Percentiles rank a stretch among this genome's conserved stretches.
Conservation (phyloP, 2,888 invertebrate species). For the Pammene fasciana region DNA sequence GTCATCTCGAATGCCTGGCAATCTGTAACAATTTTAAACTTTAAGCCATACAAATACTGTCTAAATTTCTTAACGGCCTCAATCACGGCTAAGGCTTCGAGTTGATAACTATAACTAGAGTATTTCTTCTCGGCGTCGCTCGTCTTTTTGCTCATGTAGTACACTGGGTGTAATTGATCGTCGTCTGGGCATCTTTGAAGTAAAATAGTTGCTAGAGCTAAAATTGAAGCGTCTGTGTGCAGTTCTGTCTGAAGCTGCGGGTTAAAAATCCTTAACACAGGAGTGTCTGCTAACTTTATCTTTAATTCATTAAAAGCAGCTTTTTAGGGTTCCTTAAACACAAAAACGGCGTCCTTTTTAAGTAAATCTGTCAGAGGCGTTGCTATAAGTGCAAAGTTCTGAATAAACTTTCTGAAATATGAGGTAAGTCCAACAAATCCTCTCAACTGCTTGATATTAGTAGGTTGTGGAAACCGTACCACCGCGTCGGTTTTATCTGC, state of each 20-base stretch:
- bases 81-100: constrained; percentile 38
- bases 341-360: neutral
- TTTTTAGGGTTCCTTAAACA: constrained; percentile 1
- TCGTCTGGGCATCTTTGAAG: constrained; percentile 17
- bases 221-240: constrained; percentile 13
- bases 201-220: constrained; percentile 27
- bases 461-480: constrained; percentile 4
- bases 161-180: constrained; percentile 34
- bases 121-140: constrained; percentile 38
- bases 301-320: constrained; percentile 2
- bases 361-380: constrained; percentile 5
- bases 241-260: constrained; percentile 2
- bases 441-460: no score
- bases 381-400: constrained; percentile 18
- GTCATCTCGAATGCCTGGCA: no score
- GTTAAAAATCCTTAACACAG: constrained; percentile 8
- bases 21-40: no score
- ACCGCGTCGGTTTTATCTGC: neutral
- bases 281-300: neutral
- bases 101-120: constrained; percentile 38
- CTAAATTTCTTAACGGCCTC: neutral
- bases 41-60: no score
- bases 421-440: neutral
- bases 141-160: constrained; percentile 40
- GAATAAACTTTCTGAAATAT: constrained; percentile 11